These are phyloP conservation scores for Zapus hudsonius DNA, from an alignment of 2,113 vertebrate genomes.

Conservation along the genomic window DNA sequence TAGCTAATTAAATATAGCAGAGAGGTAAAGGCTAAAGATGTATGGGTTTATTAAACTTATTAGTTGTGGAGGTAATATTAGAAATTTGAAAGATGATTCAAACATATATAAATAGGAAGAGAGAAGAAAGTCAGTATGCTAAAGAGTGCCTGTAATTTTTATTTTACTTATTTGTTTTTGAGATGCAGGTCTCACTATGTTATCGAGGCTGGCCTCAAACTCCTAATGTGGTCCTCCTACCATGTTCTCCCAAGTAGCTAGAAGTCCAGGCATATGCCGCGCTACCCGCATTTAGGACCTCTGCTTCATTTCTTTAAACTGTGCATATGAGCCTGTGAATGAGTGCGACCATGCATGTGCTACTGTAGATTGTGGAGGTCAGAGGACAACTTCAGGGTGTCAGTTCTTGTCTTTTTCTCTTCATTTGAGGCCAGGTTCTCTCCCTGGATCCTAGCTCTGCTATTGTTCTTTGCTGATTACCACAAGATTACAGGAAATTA, in stretches of 20 bases:
- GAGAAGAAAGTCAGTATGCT: background rate
- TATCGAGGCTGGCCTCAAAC: background rate
- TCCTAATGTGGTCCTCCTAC: background rate
- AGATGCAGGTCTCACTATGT: background rate
- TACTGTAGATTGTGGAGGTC: no score
- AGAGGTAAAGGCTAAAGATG: background rate
- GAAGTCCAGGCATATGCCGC: background rate
- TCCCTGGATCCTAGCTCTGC: no score
- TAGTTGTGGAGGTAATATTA: background rate
- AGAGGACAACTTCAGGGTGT: no score
- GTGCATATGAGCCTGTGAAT: no score
- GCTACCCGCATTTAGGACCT: background rate
- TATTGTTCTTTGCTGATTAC: no score
- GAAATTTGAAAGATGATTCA: background rate
- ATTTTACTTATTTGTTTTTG: background rate
- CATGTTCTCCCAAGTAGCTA: background rate
- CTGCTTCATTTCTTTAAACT: no score
- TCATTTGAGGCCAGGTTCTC: no score
- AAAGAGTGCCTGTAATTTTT: background rate
- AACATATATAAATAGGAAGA: background rate
- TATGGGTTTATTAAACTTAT: background rate
- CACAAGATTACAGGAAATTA: no score
- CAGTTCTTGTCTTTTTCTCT: no score
- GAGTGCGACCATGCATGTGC: no score
- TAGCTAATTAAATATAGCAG: background rate